A percentile compares a stretch with the other conserved stretches of the same genome.
Conservation (phyloP, 2,888 invertebrate species). For the Xestia rhomboidea region DNA sequence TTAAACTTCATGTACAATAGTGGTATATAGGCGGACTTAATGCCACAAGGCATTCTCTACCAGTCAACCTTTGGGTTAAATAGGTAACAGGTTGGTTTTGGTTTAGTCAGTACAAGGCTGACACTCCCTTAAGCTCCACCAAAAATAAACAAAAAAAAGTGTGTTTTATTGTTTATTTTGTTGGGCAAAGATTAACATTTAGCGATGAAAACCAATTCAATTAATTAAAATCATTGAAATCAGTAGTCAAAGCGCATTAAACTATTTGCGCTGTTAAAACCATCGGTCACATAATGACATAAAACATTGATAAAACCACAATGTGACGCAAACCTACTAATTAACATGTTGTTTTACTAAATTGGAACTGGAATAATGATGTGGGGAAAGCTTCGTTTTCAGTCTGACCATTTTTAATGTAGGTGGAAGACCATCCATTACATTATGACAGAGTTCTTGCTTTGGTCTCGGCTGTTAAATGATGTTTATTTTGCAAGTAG, state of each 20-base stretch:
- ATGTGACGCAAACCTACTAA: constrained; percentile 21
- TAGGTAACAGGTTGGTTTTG: no score
- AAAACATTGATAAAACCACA: constrained; percentile 39
- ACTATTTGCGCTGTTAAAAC: constrained; percentile 12
- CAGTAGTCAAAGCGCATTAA: constrained; percentile 15
- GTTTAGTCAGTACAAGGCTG: no score
- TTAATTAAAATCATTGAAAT: constrained; percentile 5
- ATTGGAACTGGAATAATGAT: constrained; percentile 24
- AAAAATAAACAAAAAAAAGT: no score
- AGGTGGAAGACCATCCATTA: not conserved
- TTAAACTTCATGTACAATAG: no score
- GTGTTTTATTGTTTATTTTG: not conserved
- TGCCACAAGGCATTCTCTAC: no score
- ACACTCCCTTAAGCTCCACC: no score
- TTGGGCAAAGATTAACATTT: not conserved
- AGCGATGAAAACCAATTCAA: not conserved
- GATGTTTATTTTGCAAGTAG: no score
- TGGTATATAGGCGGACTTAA: no score
- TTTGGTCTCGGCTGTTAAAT: no score
- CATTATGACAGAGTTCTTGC: not conserved
- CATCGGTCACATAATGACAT: constrained; percentile 20
- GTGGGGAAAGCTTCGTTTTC: not conserved
- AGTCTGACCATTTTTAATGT: not conserved
- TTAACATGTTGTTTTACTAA: constrained; percentile 34
- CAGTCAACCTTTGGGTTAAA: no score